These are phyloP conservation scores for Dallia pectoralis DNA, from an alignment of 2,797 vertebrate species.

Conservation along the genomic window DNA sequence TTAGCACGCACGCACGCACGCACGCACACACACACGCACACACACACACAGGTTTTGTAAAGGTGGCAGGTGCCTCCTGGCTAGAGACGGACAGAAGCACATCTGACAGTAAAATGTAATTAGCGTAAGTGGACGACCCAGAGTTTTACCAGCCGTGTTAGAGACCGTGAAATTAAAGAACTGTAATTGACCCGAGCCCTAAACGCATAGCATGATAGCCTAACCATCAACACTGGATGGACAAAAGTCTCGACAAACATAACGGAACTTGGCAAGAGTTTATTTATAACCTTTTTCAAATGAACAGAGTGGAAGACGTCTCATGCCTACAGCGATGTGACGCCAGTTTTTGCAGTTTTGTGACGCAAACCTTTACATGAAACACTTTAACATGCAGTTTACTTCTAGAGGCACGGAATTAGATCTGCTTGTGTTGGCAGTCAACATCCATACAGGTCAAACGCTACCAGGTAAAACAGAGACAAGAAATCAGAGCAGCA, in stretches of 20 bases:
- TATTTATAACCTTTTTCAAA: slow-evolving; percentile 29
- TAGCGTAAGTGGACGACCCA: slow-evolving; percentile 55
- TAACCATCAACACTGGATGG: slow-evolving; percentile 35
- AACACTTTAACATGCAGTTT: neutral
- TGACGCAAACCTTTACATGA: neutral
- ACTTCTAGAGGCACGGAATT: slow-evolving; percentile 9
- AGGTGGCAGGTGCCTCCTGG: slow-evolving; percentile 37
- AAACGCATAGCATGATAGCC: slow-evolving; percentile 42
- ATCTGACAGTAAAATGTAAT: slow-evolving; percentile 62
- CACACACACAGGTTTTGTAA: slow-evolving; percentile 23
- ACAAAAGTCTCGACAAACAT: slow-evolving; percentile 28
- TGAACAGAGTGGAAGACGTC: neutral
- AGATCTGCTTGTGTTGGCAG: neutral
- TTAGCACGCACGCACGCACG: neutral
- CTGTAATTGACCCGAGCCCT: slow-evolving; percentile 45
- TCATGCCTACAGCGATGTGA: neutral
- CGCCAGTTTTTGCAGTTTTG: too few relatives aligned
- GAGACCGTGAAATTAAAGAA: slow-evolving; percentile 49
- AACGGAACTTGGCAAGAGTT: slow-evolving; percentile 14
- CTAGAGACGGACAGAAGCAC: slow-evolving; percentile 35
- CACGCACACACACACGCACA: neutral
- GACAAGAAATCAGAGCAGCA: too few relatives aligned
- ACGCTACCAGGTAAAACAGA: too few relatives aligned
- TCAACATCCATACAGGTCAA: slow-evolving; percentile 34
- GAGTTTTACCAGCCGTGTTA: slow-evolving; percentile 62